Conservation (phyloP, 2,888 invertebrate genomes). For the Erebia palarica region DNA sequence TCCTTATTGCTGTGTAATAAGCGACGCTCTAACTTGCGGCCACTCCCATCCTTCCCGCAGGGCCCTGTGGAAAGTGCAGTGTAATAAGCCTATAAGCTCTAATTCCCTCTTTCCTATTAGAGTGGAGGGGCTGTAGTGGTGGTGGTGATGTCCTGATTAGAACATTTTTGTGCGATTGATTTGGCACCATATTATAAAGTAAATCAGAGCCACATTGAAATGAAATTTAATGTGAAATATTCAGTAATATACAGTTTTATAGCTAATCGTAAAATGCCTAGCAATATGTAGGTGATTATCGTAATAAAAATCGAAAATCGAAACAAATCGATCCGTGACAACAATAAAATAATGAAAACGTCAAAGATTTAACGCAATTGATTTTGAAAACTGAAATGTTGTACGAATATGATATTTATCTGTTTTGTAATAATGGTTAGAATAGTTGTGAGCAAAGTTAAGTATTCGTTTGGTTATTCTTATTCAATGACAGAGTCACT, state of each 20-base stretch:
- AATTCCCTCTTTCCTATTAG: no score
- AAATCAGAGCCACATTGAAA: not conserved
- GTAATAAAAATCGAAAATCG: constrained; percentile 55
- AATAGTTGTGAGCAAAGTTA: constrained; percentile 7
- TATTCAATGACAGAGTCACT: constrained; percentile 10
- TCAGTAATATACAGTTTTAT: constrained; percentile 26
- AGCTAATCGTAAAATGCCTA: constrained; percentile 30
- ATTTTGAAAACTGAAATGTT: constrained; percentile 7
- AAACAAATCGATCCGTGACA: constrained; percentile 64
- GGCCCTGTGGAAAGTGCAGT: no score
- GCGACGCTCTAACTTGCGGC: no score
- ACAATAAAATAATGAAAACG: constrained; percentile 45
- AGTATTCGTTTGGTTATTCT: constrained; percentile 18
- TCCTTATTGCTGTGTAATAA: no score
- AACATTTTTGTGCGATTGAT: no score
- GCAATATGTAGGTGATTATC: constrained; percentile 34
- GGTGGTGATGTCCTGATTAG: no score
- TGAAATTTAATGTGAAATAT: constrained; percentile 22
- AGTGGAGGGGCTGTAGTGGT: no score
- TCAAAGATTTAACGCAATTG: constrained; percentile 47
- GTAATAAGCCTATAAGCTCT: no score
- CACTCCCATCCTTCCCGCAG: no score
- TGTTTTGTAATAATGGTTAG: not conserved
- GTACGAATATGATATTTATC: constrained; percentile 45
- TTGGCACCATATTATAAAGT: no score